A percentile compares a stretch with the other conserved stretches of the same genome.
Evolutionary conservation across 2,113 vertebrate species (phyloP).

Genomic region (Oriolus oriolus): DNA sequence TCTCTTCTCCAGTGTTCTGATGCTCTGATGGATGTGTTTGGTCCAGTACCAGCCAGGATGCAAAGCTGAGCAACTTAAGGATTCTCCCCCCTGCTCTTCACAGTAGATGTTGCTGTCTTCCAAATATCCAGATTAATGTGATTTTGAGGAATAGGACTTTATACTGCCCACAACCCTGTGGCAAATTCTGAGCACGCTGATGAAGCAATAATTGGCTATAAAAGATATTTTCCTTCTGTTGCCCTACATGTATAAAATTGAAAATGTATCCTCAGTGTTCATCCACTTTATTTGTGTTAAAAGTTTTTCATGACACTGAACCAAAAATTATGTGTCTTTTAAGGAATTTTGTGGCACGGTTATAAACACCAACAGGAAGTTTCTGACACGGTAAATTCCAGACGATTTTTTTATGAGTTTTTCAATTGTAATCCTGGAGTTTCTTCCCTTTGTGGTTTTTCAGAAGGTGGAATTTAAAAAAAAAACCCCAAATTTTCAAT

Average conservation of each 20-base stretch:
- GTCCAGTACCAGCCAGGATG: background rate
- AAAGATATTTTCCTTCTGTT: background rate
- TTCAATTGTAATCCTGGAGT: background rate
- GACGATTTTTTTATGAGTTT: background rate
- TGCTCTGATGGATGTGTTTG: fast-evolving
- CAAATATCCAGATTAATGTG: background rate
- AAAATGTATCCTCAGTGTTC: background rate
- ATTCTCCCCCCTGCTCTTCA: background rate
- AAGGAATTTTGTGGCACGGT: background rate
- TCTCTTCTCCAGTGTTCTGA: fast-evolving
- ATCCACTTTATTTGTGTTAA: background rate
- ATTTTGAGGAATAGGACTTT: background rate
- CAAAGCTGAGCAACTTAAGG: background rate
- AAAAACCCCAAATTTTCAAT: background rate
- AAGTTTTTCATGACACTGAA: background rate
- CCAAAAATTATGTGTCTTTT: background rate
- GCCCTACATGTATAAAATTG: background rate
- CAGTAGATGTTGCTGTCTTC: background rate
- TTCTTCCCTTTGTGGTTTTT: background rate
- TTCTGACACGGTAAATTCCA: background rate
- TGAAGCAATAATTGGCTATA: background rate
- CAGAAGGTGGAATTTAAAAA: background rate
- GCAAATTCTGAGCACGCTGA: background rate
- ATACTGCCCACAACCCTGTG: fast-evolving
- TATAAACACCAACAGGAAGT: background rate